Evolutionary conservation across 2,888 invertebrate genomes (phyloP), one percentile per base, ranked within the genome.

Genomic region (Andrena bucephala): DNA sequence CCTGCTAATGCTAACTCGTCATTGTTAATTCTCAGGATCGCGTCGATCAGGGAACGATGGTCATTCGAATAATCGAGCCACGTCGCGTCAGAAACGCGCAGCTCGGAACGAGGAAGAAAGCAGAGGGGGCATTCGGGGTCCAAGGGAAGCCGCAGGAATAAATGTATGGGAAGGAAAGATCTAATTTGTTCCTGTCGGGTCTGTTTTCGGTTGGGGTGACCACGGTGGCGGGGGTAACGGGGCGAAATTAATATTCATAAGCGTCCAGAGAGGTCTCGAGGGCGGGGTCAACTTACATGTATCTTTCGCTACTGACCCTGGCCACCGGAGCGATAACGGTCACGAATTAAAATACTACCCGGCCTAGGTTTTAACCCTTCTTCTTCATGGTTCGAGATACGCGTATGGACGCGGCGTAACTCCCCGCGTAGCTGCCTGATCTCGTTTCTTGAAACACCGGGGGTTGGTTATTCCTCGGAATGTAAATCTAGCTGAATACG

Each of bases 231-330:
- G 74, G 42, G 84, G 33, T 76, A 88, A 86, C 87, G 91, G 90
- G 89, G 87, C 89, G 91, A 93, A 93, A 94, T 94, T 94, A 94
- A 94, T 94, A 94, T 94, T 94, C 94, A 94, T 94, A 94, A 94
- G 94, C 94, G 94, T 93, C 93, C 93, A 92, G 92, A 93, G 92
- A 93, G 92, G 92, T 93, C 93, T 92, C 92, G 93, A 93, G 93
- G 93, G 94, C 93, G 93, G 93, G 93, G 92, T 93, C 94, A 94
- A 94, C 94, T 94, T 94, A 93, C 94, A 93, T 94, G 93, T 94
- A 94, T 94, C 94, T 94, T 94, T 93, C 92, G 93, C 92, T 91
- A 90, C 93, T 94, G 93, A 94, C 93, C 93, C 92, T 88, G 89
- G 89, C 90, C 87, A 84, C 84, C 86, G 78, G 87, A 87, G 90